Conservation (phyloP, 2,113 vertebrate genomes). For the Ardeotis arabs region DNA sequence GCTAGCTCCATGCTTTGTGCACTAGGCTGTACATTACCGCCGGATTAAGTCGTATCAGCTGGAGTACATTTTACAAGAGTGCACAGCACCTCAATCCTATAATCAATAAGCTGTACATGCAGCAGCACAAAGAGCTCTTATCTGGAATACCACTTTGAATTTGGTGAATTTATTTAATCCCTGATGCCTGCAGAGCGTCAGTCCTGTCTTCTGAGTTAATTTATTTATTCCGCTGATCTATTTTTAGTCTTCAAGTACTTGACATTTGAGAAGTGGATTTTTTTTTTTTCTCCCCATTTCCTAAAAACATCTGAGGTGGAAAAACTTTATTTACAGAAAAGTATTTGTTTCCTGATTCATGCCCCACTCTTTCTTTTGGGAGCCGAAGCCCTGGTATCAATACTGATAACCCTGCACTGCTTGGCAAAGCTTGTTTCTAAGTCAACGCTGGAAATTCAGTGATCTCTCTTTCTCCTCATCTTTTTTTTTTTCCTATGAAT, state of each 20-base stretch:
- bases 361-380: not conserved
- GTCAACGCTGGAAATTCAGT: not conserved
- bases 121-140: conserved; percentile 62
- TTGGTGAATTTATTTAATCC: conserved; percentile 57
- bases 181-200: conserved; percentile 41
- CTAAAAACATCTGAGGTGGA: not conserved
- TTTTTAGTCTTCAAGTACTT: conserved; percentile 54
- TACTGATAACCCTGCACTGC: not conserved
- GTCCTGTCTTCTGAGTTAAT: conserved; percentile 40
- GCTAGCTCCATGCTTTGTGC: not conserved
- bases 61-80: conserved; percentile 25
- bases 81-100: conserved; percentile 40
- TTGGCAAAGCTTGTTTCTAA: not conserved
- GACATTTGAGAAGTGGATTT: conserved; percentile 14
- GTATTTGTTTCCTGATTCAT: not conserved
- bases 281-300: not conserved
- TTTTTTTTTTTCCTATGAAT: too few species aligned
- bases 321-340: conserved; percentile 5
- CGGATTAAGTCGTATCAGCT: not conserved
- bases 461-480: too few species aligned
- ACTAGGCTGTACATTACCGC: accelerated
- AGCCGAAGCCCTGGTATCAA: not conserved
- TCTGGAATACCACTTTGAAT: conserved; percentile 52
- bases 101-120: conserved; percentile 62
- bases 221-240: conserved; percentile 52